phyloP scores from a whole-genome alignment of 92 coral and sea anemone species.

The Actinostola sp. region DNA sequence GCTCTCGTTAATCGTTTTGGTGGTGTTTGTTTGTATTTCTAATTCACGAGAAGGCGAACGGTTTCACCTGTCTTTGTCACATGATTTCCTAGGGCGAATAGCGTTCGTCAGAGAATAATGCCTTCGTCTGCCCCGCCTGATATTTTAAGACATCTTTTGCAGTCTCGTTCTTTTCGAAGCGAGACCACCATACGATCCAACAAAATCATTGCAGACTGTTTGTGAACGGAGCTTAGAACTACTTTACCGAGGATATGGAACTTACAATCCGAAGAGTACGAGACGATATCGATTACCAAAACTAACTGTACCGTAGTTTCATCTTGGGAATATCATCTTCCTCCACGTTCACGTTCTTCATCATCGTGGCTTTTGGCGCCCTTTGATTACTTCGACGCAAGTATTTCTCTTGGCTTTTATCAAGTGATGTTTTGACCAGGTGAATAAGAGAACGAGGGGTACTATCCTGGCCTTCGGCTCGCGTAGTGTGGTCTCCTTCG shows the following conservation, averaged over 20 bases:
- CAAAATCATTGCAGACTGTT: constrained; percentile 67
- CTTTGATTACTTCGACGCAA: constrained; percentile 24
- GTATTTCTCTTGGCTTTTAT: constrained; percentile 22
- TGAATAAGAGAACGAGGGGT: constrained; percentile 23
- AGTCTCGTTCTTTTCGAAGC: constrained; percentile 2
- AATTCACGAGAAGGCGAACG: neutral
- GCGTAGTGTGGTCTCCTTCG: neutral
- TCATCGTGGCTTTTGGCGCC: constrained; percentile 19
- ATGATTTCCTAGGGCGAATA: constrained; percentile 45
- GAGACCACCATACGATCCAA: constrained; percentile 56
- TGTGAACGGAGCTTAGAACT: constrained; percentile 75
- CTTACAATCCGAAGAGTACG: constrained; percentile 98
- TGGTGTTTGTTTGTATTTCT: neutral
- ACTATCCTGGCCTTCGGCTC: constrained; percentile 8
- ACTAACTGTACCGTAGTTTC: constrained; percentile 68
- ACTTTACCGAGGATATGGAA: constrained; percentile 87
- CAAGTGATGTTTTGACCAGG: constrained; percentile 38
- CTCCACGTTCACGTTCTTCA: constrained; percentile 40
- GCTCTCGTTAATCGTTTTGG: constrained; percentile 6
- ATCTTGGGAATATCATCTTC: constrained; percentile 59
- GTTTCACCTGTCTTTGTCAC: constrained; percentile 17
- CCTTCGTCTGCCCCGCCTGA: constrained; percentile 64
- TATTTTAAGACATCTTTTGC: constrained; percentile 27
- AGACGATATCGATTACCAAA: constrained; percentile 95
- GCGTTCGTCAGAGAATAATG: constrained; percentile 71